phyloP scores from a whole-genome alignment of 23 tunicate genomes.

The Styela plicata region DNA sequence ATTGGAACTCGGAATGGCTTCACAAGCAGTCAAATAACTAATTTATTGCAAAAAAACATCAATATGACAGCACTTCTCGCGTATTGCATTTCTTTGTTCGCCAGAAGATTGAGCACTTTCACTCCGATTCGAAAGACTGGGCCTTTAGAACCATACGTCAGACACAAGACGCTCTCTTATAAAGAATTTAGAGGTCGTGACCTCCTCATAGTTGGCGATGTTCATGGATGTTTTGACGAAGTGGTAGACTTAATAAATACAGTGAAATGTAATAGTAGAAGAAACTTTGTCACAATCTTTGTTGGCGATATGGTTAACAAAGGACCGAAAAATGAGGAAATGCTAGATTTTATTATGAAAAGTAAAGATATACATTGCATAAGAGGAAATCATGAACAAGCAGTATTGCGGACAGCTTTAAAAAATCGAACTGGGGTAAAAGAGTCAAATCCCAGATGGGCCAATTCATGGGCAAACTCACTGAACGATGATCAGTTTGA shows the following conservation, averaged over 20 bases:
- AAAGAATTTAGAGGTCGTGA: slow-evolving; percentile 45
- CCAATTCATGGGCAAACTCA: slow-evolving; percentile 45
- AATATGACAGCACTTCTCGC: slow-evolving; percentile 11
- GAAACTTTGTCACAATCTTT: slow-evolving; percentile 47
- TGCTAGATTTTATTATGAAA: slow-evolving; percentile 41
- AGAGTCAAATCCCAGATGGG: slow-evolving; percentile 5
- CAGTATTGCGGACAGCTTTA: slow-evolving; percentile 43
- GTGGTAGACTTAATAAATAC: slow-evolving; percentile 15
- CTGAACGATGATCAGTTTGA: slow-evolving; percentile 26
- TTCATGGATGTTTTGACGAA: slow-evolving; percentile 82
- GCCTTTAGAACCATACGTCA: slow-evolving; percentile 35
- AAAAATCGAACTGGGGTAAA: background rate
- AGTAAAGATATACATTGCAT: slow-evolving; percentile 33
- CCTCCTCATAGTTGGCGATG: slow-evolving; percentile 72
- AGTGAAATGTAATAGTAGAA: slow-evolving; percentile 17
- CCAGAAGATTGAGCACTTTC: background rate
- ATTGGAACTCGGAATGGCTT: too few relatives aligned
- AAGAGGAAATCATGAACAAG: slow-evolving; percentile 94
- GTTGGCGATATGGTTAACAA: slow-evolving; percentile 91
- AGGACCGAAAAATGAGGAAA: slow-evolving; percentile 77
- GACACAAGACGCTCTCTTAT: slow-evolving; percentile 39
- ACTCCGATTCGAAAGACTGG: background rate
- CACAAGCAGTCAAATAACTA: too few relatives aligned
- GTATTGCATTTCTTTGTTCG: background rate
- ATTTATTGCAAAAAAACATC: background rate